These are phyloP conservation scores for Nycteola revayana DNA, from an alignment of 2,888 invertebrate species.

Conservation along the genomic window DNA sequence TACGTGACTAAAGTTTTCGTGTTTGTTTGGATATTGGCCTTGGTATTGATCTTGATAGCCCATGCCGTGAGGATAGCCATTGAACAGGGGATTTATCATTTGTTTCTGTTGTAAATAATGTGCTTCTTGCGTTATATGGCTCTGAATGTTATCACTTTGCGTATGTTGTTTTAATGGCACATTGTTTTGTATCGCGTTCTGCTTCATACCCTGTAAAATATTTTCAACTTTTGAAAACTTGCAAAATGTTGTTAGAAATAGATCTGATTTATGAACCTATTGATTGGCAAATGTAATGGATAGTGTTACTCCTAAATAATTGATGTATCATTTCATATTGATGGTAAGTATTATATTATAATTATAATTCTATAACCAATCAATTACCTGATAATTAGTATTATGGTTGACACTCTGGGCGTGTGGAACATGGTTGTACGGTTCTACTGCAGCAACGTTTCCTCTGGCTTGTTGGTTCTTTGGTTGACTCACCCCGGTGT, in stretches of 20 bases:
- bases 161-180: slow-evolving; percentile 79
- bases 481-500: slow-evolving; percentile 64
- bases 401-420: slow-evolving; percentile 77
- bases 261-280: too few relatives aligned
- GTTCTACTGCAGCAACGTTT: slow-evolving; percentile 93
- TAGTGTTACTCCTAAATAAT: too few relatives aligned
- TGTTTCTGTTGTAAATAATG: slow-evolving; percentile 81
- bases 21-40: slow-evolving; percentile 66
- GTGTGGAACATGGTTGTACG: slow-evolving; percentile 92
- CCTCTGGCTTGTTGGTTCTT: slow-evolving; percentile 84
- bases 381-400: slow-evolving; percentile 66
- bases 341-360: too few relatives aligned
- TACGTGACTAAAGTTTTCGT: slow-evolving; percentile 67
- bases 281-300: too few relatives aligned
- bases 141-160: slow-evolving; percentile 73
- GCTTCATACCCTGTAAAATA: slow-evolving; percentile 65
- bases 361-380: too few relatives aligned
- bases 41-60: slow-evolving; percentile 67
- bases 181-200: slow-evolving; percentile 75
- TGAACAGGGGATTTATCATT: slow-evolving; percentile 72
- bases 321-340: too few relatives aligned
- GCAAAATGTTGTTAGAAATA: too few relatives aligned
- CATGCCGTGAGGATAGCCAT: slow-evolving; percentile 64
- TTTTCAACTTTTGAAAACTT: too few relatives aligned
- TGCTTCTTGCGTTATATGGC: slow-evolving; percentile 73